These are phyloP conservation scores for Telmatherina bonti DNA, from an alignment of 2,797 vertebrate genomes.

Conservation along the genomic window DNA sequence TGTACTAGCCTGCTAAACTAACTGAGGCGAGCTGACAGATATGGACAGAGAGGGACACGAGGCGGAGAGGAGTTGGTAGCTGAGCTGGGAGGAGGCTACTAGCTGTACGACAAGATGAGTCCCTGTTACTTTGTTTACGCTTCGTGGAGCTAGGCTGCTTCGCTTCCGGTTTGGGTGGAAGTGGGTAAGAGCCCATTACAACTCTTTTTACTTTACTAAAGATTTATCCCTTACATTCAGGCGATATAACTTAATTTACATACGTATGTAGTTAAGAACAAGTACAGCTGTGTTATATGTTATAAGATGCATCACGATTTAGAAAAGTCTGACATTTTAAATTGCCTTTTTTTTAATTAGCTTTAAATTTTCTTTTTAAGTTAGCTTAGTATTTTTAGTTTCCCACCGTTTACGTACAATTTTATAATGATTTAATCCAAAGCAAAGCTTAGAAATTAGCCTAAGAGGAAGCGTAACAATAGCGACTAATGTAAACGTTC, in stretches of 20 bases:
- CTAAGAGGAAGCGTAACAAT: not conserved
- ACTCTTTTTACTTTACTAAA: not conserved
- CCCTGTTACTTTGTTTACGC: not conserved
- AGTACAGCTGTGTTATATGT: not conserved
- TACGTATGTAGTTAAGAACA: not conserved
- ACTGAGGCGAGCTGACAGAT: slow-evolving; percentile 71
- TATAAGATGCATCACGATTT: not conserved
- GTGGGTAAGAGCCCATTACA: rapidly evolving
- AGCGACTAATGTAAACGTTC: not conserved
- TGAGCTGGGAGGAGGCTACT: slow-evolving; percentile 16
- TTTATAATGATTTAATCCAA: not conserved
- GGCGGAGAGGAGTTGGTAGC: slow-evolving; percentile 29
- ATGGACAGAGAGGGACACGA: slow-evolving; percentile 31
- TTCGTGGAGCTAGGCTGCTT: slow-evolving; percentile 3
- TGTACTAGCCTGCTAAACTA: slow-evolving; percentile 60
- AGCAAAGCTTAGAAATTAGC: not conserved
- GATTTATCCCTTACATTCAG: not conserved
- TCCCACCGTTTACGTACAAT: not conserved
- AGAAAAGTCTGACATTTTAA: not conserved
- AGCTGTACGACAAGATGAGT: slow-evolving; percentile 38
- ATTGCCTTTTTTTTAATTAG: too few species aligned
- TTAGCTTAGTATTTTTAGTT: not conserved
- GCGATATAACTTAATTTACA: not conserved
- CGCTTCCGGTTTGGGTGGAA: not conserved
- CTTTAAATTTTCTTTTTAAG: not conserved